These are phyloP conservation scores for Drosophila phalerata DNA, from an alignment of 2,888 invertebrate species.

Conservation along the genomic window DNA sequence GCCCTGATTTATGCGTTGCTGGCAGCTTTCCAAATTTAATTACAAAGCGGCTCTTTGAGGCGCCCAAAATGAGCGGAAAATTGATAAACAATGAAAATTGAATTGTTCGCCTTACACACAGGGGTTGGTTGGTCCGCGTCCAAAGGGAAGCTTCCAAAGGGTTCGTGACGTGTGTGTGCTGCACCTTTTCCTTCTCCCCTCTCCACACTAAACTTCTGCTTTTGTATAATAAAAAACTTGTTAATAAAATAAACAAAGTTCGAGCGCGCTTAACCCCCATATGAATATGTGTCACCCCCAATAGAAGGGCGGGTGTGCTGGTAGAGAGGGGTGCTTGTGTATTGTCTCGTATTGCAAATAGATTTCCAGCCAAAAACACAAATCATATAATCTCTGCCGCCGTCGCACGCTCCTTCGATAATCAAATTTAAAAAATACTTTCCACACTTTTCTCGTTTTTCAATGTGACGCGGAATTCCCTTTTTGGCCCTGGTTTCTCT, in stretches of 20 bases:
- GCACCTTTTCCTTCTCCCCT: conserved; percentile 13
- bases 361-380: conserved; percentile 62
- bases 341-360: conserved; percentile 50
- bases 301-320: neutral
- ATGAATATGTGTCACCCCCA: conserved; percentile 7
- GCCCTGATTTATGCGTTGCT: conserved; percentile 77
- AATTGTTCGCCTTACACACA: conserved; percentile 61
- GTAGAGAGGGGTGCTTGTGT: neutral
- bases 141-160: conserved; percentile 39
- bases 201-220: conserved; percentile 6
- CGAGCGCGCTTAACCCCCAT: conserved; percentile 50
- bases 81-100: conserved; percentile 85
- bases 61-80: conserved; percentile 82
- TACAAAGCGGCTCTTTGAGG: conserved; percentile 75
- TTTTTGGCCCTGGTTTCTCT: neutral
- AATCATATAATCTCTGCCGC: conserved; percentile 70
- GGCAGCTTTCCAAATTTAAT: conserved; percentile 84
- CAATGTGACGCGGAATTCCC: conserved; percentile 10
- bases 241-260: conserved; percentile 81
- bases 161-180: conserved; percentile 17
- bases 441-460: conserved; percentile 41
- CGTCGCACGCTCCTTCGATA: conserved; percentile 55
- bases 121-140: conserved; percentile 34
- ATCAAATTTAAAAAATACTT: conserved; percentile 77
- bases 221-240: conserved; percentile 54